Percentiles rank a stretch among this genome's conserved stretches.
phyloP scores from a whole-genome alignment of 1,140 invertebrate genomes.

The Paraescarpia echinospica region DNA sequence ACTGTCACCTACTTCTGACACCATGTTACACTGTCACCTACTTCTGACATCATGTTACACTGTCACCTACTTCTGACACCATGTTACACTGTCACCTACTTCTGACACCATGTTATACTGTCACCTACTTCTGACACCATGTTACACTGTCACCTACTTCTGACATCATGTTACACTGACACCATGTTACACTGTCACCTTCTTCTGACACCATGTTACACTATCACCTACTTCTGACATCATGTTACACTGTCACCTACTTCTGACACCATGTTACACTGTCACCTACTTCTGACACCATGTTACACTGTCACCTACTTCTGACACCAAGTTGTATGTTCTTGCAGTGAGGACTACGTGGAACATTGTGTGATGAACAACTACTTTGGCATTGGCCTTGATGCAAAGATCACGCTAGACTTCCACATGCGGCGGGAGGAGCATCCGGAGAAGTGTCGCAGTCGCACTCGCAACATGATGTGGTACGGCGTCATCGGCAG shows the following conservation, averaged over 20 bases:
- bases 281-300: neutral
- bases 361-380: constrained; percentile 98
- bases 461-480: constrained; percentile 92
- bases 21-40: too few relatives aligned
- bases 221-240: neutral
- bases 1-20: too few relatives aligned
- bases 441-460: constrained; percentile 92
- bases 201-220: neutral
- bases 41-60: too few relatives aligned
- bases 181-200: too few relatives aligned
- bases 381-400: constrained; percentile 98
- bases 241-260: too few relatives aligned
- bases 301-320: neutral
- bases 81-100: too few relatives aligned
- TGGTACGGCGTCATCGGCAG: constrained; percentile 95
- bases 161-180: too few relatives aligned
- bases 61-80: too few relatives aligned
- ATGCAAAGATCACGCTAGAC: constrained; percentile 96
- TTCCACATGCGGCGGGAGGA: constrained; percentile 98
- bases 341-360: constrained; percentile 79
- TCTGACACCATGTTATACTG: too few relatives aligned
- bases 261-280: too few relatives aligned
- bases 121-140: too few relatives aligned
- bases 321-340: neutral
- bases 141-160: too few relatives aligned